Evolutionary conservation across 37 sponge, comb jelly and placozoan species (phyloP).

Genomic region (Diacarnus erythraeanus): DNA sequence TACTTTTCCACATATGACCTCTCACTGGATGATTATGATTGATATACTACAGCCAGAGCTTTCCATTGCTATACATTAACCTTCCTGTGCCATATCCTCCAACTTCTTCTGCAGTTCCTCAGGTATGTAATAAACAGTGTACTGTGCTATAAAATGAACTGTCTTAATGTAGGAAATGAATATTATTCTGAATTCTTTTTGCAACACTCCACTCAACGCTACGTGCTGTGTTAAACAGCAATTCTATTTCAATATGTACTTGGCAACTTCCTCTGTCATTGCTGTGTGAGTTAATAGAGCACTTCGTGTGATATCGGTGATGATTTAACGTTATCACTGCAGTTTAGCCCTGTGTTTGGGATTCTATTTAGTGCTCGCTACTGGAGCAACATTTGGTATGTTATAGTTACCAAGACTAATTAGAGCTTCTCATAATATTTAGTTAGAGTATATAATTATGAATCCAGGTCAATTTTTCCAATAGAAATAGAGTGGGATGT

Average conservation of each 20-base stretch:
- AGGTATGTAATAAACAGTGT: neutral
- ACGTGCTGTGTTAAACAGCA: constrained; percentile 26
- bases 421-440: no score
- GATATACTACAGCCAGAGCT: neutral
- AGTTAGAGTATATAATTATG: no score
- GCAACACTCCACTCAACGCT: neutral
- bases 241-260: neutral
- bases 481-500: neutral
- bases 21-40: no score
- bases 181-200: constrained; percentile 14
- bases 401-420: no score
- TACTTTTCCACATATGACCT: no score
- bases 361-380: constrained; percentile 12
- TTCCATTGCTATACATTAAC: neutral
- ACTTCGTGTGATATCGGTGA: neutral
- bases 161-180: constrained; percentile 7
- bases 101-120: neutral
- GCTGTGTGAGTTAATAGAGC: constrained; percentile 5
- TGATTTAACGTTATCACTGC: neutral
- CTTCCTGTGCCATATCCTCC: neutral
- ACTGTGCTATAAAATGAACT: neutral
- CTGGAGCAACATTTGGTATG: constrained; percentile 53
- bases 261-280: constrained; percentile 3
- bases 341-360: constrained; percentile 26
- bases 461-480: no score